A percentile compares a stretch with the other conserved stretches of the same genome.
phyloP scores from a whole-genome alignment of 2,797 vertebrate species.

The Meda fulgida region DNA sequence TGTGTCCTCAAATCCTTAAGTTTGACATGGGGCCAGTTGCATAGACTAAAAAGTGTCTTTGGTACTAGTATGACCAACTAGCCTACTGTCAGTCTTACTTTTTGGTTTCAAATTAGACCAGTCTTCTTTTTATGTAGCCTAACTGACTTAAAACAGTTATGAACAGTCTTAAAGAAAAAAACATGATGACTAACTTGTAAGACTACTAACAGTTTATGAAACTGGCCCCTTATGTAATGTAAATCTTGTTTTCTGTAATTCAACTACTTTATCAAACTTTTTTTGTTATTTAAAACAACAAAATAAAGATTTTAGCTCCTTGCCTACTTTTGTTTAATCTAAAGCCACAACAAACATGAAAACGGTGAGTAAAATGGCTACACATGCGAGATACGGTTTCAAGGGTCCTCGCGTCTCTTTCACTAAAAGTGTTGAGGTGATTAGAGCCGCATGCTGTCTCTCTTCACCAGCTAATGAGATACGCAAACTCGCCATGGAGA shows the following conservation, averaged over 20 bases:
- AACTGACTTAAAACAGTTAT: too few relatives aligned
- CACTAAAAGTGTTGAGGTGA: constrained; percentile 32
- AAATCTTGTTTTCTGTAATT: neutral
- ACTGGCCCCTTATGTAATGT: too few relatives aligned
- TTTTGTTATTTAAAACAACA: neutral
- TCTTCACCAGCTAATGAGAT: constrained; percentile 42
- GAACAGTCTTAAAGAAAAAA: too few relatives aligned
- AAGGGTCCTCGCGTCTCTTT: neutral
- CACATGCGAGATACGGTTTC: neutral
- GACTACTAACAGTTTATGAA: too few relatives aligned
- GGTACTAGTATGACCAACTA: neutral
- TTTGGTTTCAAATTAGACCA: neutral
- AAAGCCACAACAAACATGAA: constrained; percentile 16
- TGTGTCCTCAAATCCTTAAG: neutral
- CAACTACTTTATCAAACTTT: neutral
- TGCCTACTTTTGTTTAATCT: neutral
- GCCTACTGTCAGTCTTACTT: neutral
- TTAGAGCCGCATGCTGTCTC: constrained; percentile 7
- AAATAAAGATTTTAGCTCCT: neutral
- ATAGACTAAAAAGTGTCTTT: neutral
- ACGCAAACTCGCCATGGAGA: neutral
- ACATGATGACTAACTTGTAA: too few relatives aligned
- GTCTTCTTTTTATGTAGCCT: neutral
- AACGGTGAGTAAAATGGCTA: neutral
- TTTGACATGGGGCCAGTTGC: neutral